Conservation (phyloP, 2,797 vertebrate genomes). For the Sandelia bainsii region DNA sequence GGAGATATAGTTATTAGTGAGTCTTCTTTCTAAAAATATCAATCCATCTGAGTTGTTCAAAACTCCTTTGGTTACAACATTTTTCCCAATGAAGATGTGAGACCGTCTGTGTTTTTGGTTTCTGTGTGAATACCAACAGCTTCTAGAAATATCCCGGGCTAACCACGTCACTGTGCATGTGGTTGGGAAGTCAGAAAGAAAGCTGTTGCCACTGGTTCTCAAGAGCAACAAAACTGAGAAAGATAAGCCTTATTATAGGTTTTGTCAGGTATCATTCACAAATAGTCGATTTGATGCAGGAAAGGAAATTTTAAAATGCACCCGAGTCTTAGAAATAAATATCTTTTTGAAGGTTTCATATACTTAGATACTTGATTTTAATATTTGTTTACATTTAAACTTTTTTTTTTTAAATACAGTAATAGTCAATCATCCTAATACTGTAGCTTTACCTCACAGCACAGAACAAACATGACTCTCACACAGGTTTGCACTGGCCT, state of each 20-base stretch:
- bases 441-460: not conserved
- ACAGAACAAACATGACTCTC: conserved; percentile 11
- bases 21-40: conserved; percentile 37
- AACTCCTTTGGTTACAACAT: conserved; percentile 48
- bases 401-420: not conserved
- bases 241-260: conserved; percentile 34
- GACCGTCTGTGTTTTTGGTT: conserved; percentile 68
- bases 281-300: conserved; percentile 1
- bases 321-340: not conserved
- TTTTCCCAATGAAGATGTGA: conserved; percentile 66
- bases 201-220: conserved; percentile 56
- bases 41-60: conserved; percentile 37
- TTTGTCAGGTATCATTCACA: conserved; percentile 26
- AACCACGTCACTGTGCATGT: conserved; percentile 63
- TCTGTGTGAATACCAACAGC: conserved; percentile 65
- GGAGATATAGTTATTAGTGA: conserved; percentile 28
- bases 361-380: not conserved
- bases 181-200: conserved; percentile 67
- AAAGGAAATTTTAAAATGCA: not conserved
- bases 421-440: not conserved
- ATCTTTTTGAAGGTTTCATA: not conserved
- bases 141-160: conserved; percentile 70
- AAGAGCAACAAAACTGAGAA: conserved; percentile 47
- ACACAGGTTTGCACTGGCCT: not conserved
- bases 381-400: not conserved